phyloP scores from a whole-genome alignment of 2,888 invertebrate genomes.

The Tanypteryx hageni region DNA sequence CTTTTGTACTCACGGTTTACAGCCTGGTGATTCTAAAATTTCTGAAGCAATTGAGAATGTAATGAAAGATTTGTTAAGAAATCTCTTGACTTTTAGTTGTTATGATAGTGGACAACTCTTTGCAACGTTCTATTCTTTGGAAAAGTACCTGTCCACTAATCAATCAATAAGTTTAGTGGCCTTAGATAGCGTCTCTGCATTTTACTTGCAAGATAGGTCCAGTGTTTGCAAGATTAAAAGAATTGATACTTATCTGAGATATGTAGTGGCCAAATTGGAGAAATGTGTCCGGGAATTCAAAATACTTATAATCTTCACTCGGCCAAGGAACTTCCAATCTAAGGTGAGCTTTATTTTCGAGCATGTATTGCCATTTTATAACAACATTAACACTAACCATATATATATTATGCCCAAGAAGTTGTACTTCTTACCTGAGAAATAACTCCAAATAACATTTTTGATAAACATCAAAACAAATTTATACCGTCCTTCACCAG shows the following conservation, averaged over 20 bases:
- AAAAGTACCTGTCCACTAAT: constrained; percentile 74
- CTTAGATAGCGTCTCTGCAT: constrained; percentile 77
- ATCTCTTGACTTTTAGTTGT: constrained; percentile 74
- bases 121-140: constrained; percentile 73
- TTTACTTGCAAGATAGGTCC: constrained; percentile 77
- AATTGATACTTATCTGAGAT: constrained; percentile 77
- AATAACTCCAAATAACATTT: neutral
- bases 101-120: constrained; percentile 73
- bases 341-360: constrained; percentile 23
- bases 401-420: neutral
- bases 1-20: constrained; percentile 66
- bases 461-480: neutral
- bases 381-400: neutral
- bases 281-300: constrained; percentile 21
- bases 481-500: no score
- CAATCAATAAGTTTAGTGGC: constrained; percentile 75
- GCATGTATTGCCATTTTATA: neutral
- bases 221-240: constrained; percentile 71
- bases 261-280: neutral
- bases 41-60: constrained; percentile 69
- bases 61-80: constrained; percentile 72
- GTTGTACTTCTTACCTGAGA: neutral
- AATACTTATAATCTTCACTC: neutral
- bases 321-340: constrained; percentile 33
- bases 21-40: constrained; percentile 45